phyloP scores from a whole-genome alignment of 2,888 invertebrate genomes.

The Athalia cordata region DNA sequence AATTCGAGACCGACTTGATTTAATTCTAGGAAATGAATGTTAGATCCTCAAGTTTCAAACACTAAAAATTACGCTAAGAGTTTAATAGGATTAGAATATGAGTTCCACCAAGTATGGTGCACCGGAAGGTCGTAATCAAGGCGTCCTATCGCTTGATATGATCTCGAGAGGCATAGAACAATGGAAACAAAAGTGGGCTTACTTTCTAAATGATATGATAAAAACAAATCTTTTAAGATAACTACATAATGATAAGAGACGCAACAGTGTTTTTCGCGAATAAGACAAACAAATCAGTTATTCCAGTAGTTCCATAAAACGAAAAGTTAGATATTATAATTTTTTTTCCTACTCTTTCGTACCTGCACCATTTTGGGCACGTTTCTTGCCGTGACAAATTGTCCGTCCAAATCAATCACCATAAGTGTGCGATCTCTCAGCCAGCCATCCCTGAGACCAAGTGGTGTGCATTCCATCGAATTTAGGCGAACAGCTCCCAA shows the following conservation, averaged over 20 bases:
- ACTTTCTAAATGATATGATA: constrained; percentile 38
- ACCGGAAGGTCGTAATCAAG: constrained; percentile 36
- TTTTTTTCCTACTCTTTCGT: background rate
- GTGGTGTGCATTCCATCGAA: constrained; percentile 75
- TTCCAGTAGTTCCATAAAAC: too few species aligned
- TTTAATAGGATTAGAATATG: constrained; percentile 4
- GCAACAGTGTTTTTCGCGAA: background rate
- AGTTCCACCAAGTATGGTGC: background rate
- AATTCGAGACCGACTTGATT: background rate
- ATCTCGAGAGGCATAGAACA: constrained; percentile 28
- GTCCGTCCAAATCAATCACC: constrained; percentile 76
- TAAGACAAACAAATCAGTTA: background rate
- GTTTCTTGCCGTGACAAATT: constrained; percentile 77
- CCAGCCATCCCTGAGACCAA: constrained; percentile 77
- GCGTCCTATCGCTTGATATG: constrained; percentile 18
- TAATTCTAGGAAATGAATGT: background rate
- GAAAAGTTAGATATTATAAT: too few species aligned
- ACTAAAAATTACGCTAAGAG: background rate
- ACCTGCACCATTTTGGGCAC: constrained; percentile 76
- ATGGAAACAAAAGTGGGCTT: constrained; percentile 34
- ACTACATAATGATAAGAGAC: constrained; percentile 22
- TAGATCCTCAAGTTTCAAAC: background rate
- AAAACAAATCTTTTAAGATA: constrained; percentile 25
- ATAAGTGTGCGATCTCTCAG: constrained; percentile 78
- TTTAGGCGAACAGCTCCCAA: constrained; percentile 75